Base-by-base conservation (phyloP, 2,797 vertebrate genomes). In the Malacoctenus gilli region DNA sequence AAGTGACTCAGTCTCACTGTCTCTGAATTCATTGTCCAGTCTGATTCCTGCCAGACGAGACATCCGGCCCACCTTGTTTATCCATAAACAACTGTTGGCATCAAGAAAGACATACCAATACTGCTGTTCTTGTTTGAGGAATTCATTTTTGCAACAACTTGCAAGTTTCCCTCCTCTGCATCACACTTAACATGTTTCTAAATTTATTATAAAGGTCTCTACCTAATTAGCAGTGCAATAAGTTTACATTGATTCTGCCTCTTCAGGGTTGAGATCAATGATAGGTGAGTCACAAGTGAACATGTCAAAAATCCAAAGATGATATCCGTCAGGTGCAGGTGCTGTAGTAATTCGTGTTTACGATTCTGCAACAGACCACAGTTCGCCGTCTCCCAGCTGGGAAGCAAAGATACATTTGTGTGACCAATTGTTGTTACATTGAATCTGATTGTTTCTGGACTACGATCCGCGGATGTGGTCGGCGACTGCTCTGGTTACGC, bases 401-500 rank as follows among this genome's bases (percentile, higher is more conserved):
- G 16, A 54, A 13, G 8, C 40, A 46, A 39, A 66, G 28, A 37
- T 14, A 53, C n/a, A n/a, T n/a, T 2, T 1, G 37, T 43, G 25
- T 9, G 22, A 23, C 8, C 8, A 4, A 23, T 23, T 8, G 22
- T 4, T 9, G 25, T 28, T 5, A 28, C 25, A 28, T 28, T 28
- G 1, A 9, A 5, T 9, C 5, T 6, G 5, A 6, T 28, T 28
- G 5, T 28, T 28, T 28, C 9, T 14, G 9, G 30, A 22, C 20
- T 20, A 4, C 16, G 25, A 44, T 53, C 16, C 9, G 34, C 32
- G 25, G 31, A 28, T 44, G 62, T 37, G 22, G 18, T 47, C 47
- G 42, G 41, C 43, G 16, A 57, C 56, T 66, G 19, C 25, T 70
- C 40, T 57, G 4, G 31, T 71, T 60, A 62, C 30, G 43, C 11